phyloP scores from a whole-genome alignment of 2,113 vertebrate species.

The Lycocorax pyrrhopterus region DNA sequence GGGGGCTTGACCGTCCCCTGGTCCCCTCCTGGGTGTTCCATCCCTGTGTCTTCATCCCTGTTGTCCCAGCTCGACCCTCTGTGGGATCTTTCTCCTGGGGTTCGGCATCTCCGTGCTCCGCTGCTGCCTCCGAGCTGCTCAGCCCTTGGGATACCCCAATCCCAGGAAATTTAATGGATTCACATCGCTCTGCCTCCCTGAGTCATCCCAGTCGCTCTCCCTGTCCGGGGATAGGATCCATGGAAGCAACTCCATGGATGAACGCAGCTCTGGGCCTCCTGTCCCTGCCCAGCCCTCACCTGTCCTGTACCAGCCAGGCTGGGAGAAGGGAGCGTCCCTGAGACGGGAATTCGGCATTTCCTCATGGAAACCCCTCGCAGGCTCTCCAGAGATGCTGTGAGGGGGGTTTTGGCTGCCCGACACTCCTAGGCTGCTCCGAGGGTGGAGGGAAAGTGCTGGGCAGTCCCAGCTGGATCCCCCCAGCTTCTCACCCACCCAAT shows the following conservation, averaged over 20 bases:
- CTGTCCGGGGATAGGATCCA: neutral
- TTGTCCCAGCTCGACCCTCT: neutral
- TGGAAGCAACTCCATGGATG: neutral
- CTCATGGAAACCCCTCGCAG: neutral
- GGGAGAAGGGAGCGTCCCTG: neutral
- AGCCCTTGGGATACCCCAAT: neutral
- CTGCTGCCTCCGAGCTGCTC: neutral
- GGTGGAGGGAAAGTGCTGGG: neutral
- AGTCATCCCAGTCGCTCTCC: neutral
- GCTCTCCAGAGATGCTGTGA: accelerated
- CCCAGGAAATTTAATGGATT: neutral
- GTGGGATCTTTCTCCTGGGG: neutral
- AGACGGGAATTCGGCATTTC: neutral
- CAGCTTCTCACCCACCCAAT: neutral
- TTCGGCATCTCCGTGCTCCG: neutral
- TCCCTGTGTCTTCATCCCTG: accelerated
- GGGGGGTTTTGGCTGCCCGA: neutral
- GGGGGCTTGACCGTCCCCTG: neutral
- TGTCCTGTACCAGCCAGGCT: neutral
- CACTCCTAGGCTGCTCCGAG: accelerated
- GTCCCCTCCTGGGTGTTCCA: neutral
- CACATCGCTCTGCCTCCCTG: neutral
- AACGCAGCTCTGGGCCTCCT: neutral
- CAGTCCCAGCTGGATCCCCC: neutral
- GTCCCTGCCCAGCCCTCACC: neutral